phyloP scores from a whole-genome alignment of 2,113 vertebrate genomes.

The Macaca fascicularis region T2T-MFA8v1.1 NC_088389.1:79093001-79093500 shows the following conservation, averaged over 20 bases:
- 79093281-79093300: constrained; percentile 99
- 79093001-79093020: constrained; percentile 90
- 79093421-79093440: constrained; percentile 99
- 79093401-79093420: constrained; percentile 97
- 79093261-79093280: constrained; percentile 96
- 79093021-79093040: constrained; percentile 93
- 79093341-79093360: constrained; percentile 95
- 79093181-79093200: constrained; percentile 81
- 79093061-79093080: constrained; percentile 75
- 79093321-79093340: constrained; percentile 97
- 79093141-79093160: constrained; percentile 78
- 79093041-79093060: constrained; percentile 79
- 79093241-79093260: constrained; percentile 92
- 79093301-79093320: constrained; percentile 99
- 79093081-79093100: constrained; percentile 73
- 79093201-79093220: constrained; percentile 92
- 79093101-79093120: constrained; percentile 95
- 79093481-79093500: constrained; percentile 99
- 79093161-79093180: constrained; percentile 81
- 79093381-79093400: constrained; percentile 98
- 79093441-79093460: constrained; percentile 98
- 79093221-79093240: constrained; percentile 92
- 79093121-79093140: constrained; percentile 84
- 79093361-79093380: constrained; percentile 99
- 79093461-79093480: constrained; percentile 98